Evolutionary conservation across 1,140 invertebrate genomes (phyloP).

Genomic region (Callitettix versicolor): DNA sequence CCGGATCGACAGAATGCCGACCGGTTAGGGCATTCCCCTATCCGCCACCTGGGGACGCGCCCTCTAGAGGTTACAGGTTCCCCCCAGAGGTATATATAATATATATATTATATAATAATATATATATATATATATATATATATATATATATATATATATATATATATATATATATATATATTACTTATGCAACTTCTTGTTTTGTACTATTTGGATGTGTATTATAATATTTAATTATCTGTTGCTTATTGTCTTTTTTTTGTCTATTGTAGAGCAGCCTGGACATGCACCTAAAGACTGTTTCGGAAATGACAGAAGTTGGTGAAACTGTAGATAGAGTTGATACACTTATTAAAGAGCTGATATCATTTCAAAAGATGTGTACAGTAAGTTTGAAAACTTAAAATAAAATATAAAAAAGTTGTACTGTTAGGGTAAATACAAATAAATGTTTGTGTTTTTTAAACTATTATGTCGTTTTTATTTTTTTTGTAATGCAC

Average conservation of each 20-base stretch:
- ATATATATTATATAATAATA: too few species aligned
- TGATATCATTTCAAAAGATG: conserved; percentile 61
- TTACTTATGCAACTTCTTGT: conserved; percentile 32
- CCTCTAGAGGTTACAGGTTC: too few species aligned
- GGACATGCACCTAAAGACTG: conserved; percentile 57
- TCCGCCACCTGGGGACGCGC: too few species aligned
- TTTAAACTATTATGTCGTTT: neutral
- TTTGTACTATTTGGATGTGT: conserved; percentile 27
- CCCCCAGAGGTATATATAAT: too few species aligned
- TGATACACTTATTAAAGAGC: conserved; percentile 64
- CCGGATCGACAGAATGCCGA: too few species aligned
- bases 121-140: too few species aligned
- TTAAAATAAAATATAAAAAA: neutral
- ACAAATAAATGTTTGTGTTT: neutral
- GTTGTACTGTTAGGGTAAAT: neutral
- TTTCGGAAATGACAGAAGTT: conserved; percentile 74
- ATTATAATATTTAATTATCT: too few species aligned
- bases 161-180: too few species aligned
- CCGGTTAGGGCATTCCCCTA: too few species aligned
- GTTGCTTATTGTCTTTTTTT: too few species aligned
- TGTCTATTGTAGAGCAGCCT: conserved; percentile 42
- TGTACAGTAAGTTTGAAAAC: conserved; percentile 47
- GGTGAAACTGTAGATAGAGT: conserved; percentile 73
- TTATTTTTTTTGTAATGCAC: neutral
- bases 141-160: too few species aligned